phyloP scores from a whole-genome alignment of 2,113 vertebrate species.

The Dermatemys mawii region DNA sequence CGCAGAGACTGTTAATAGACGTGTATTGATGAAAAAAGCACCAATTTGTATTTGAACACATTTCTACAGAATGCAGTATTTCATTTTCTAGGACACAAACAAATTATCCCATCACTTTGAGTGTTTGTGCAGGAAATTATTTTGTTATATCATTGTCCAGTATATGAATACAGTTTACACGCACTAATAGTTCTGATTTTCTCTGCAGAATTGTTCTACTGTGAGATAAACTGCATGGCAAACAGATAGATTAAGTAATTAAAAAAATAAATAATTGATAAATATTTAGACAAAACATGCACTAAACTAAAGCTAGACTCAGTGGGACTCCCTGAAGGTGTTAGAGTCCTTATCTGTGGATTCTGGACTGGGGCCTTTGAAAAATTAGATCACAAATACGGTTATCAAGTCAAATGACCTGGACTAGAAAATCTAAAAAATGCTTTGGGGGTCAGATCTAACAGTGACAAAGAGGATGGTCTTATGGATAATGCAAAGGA shows the following conservation, averaged over 20 bases:
- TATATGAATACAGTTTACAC: background rate
- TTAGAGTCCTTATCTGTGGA: background rate
- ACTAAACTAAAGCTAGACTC: background rate
- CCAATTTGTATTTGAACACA: background rate
- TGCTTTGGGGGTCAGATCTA: background rate
- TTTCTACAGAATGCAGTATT: background rate
- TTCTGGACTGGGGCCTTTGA: background rate
- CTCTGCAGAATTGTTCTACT: background rate
- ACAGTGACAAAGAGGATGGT: background rate
- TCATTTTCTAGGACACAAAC: background rate
- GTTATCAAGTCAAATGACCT: background rate
- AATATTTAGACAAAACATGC: background rate
- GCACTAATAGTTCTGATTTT: background rate
- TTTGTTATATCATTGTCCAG: background rate
- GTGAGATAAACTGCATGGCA: background rate
- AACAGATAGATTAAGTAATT: background rate
- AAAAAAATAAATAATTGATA: background rate
- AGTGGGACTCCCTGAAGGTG: background rate
- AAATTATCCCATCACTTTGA: background rate
- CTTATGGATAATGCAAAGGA: accelerated
- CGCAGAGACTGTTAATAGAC: background rate
- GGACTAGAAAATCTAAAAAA: background rate
- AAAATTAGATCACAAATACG: background rate
- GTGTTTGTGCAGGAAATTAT: background rate
- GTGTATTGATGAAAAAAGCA: background rate